A percentile compares a stretch with the other conserved stretches of the same genome.
Evolutionary conservation across 2,113 vertebrate species (phyloP).

Genomic region (Sprattus sprattus): DNA sequence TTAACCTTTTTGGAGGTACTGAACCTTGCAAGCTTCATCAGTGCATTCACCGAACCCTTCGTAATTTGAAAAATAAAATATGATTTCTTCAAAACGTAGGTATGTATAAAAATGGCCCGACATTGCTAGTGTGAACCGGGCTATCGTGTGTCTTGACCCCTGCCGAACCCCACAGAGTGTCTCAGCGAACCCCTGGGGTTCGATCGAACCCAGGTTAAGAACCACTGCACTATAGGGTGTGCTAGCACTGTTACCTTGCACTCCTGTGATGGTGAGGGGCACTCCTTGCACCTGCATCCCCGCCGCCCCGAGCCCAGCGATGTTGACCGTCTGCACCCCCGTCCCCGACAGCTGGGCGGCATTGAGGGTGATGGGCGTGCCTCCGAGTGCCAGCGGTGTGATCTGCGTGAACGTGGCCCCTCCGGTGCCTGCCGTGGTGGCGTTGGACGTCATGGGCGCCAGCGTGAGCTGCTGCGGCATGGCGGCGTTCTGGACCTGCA

Average conservation of each 20-base stretch:
- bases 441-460: constrained; percentile 81
- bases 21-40: too few species aligned
- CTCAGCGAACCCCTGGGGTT: too few species aligned
- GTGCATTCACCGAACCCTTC: too few species aligned
- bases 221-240: neutral
- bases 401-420: constrained; percentile 83
- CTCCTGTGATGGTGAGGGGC: constrained; percentile 93
- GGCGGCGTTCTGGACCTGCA: constrained; percentile 90
- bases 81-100: too few species aligned
- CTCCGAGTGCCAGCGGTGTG: constrained; percentile 87
- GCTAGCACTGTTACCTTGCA: constrained; percentile 81
- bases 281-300: constrained; percentile 96
- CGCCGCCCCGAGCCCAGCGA: constrained; percentile 87
- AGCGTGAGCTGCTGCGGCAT: constrained; percentile 91
- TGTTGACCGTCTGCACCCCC: constrained; percentile 95
- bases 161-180: too few species aligned
- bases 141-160: too few species aligned
- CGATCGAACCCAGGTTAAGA: too few species aligned
- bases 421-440: neutral
- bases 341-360: constrained; percentile 94
- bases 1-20: too few species aligned
- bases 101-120: too few species aligned
- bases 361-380: constrained; percentile 90
- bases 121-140: too few species aligned
- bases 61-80: too few species aligned